These are phyloP conservation scores for Acleris literana DNA, from an alignment of 2,888 invertebrate species.

Conservation along the genomic window DNA sequence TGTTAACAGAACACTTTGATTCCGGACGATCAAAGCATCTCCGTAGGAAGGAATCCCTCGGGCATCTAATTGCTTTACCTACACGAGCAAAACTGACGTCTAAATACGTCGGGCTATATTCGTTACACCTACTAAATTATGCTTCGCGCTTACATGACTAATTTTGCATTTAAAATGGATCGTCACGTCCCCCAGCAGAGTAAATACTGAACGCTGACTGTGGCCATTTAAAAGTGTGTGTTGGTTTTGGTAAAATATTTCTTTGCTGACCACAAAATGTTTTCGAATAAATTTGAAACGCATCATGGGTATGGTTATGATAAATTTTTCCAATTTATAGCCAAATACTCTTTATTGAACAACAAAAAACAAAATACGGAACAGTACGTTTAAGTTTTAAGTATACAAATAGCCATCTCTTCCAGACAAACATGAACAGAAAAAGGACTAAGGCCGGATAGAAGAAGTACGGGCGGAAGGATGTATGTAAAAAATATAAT, in stretches of 20 bases:
- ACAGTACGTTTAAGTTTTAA: too few species aligned
- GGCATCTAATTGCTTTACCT: slow-evolving; percentile 75
- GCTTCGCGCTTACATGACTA: slow-evolving; percentile 43
- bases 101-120: slow-evolving; percentile 50
- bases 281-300: slow-evolving; percentile 1
- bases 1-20: slow-evolving; percentile 75
- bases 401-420: too few species aligned
- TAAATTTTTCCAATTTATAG: too few species aligned
- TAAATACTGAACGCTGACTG: slow-evolving; percentile 51
- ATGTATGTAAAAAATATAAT: too few species aligned
- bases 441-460: too few species aligned
- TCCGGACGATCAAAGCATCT: slow-evolving; percentile 74
- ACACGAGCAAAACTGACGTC: slow-evolving; percentile 54
- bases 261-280: not conserved
- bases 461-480: too few species aligned
- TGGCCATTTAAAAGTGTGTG: slow-evolving; percentile 40
- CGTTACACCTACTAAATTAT: slow-evolving; percentile 30
- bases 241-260: slow-evolving; percentile 16
- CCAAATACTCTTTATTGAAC: too few species aligned
- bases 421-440: too few species aligned
- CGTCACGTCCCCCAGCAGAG: slow-evolving; percentile 62
- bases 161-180: slow-evolving; percentile 68
- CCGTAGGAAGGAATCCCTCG: slow-evolving; percentile 60
- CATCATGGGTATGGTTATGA: not conserved
- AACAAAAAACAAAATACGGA: too few species aligned